These are phyloP conservation scores for Ochotona princeps DNA, from an alignment of 2,113 vertebrate species.

Conservation along the genomic window DNA sequence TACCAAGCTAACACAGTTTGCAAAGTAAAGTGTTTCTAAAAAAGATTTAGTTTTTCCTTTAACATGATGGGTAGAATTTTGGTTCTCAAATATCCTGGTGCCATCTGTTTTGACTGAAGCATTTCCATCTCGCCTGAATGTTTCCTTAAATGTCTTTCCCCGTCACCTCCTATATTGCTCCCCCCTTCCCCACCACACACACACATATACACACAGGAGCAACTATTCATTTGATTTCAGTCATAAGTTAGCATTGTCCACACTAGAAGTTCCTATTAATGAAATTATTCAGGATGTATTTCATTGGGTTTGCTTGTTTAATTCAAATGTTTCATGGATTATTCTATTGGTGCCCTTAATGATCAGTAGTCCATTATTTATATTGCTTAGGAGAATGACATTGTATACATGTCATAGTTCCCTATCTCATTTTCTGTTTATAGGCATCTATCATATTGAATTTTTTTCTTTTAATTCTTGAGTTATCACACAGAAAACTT, in stretches of 20 bases:
- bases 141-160: neutral
- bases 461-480: slow-evolving; percentile 25
- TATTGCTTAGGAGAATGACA: neutral
- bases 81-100: neutral
- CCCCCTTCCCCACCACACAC: too few relatives aligned
- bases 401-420: neutral
- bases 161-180: neutral
- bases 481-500: neutral
- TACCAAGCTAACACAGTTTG: slow-evolving; percentile 33
- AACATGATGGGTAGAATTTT: neutral
- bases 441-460: neutral
- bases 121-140: neutral
- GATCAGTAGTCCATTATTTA: neutral
- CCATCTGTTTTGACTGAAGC: slow-evolving; percentile 25
- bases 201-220: neutral
- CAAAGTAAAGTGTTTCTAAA: slow-evolving; percentile 19
- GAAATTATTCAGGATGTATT: neutral
- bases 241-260: neutral
- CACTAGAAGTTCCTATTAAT: neutral
- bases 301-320: neutral
- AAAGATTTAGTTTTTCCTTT: neutral
- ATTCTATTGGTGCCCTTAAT: neutral
- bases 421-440: neutral
- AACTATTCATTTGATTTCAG: neutral
- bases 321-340: neutral